A percentile compares a stretch with the other conserved stretches of the same genome.
phyloP scores from a whole-genome alignment of 2,888 invertebrate species.

The Scaptomyza polygonia region DNA sequence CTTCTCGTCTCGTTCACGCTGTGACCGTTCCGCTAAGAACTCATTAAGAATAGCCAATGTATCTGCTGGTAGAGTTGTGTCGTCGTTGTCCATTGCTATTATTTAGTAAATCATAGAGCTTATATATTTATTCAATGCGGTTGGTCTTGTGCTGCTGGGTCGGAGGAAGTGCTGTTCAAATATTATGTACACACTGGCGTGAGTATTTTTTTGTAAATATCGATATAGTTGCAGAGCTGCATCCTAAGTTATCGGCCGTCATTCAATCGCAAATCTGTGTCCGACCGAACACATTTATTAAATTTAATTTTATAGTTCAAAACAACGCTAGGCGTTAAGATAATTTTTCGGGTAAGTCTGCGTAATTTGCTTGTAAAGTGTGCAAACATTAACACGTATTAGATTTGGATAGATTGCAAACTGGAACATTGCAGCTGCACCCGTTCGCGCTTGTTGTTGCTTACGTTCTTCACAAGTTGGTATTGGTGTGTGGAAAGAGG shows the following conservation, averaged over 20 bases:
- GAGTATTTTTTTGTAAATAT: slow-evolving; percentile 7
- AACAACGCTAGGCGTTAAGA: slow-evolving; percentile 35
- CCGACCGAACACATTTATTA: slow-evolving; percentile 50
- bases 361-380: neutral
- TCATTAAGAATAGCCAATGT: slow-evolving; percentile 91
- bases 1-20: slow-evolving; percentile 86
- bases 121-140: slow-evolving; percentile 8
- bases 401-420: neutral
- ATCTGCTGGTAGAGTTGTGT: slow-evolving; percentile 88
- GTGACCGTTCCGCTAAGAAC: slow-evolving; percentile 90
- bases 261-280: slow-evolving; percentile 34
- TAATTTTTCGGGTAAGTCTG: slow-evolving; percentile 37
- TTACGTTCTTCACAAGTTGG: slow-evolving; percentile 15
- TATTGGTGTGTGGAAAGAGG: slow-evolving; percentile 17
- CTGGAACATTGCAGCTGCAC: slow-evolving; percentile 10
- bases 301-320: slow-evolving; percentile 42
- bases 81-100: slow-evolving; percentile 84
- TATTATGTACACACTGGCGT: slow-evolving; percentile 35
- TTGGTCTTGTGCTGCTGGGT: slow-evolving; percentile 4
- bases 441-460: slow-evolving; percentile 24
- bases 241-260: slow-evolving; percentile 31
- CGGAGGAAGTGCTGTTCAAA: neutral
- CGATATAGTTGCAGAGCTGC: slow-evolving; percentile 24
- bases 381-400: neutral
- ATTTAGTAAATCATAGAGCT: neutral